Conservation (phyloP, 64 coral and sea anemone species). For the Montipora capricornis region DNA sequence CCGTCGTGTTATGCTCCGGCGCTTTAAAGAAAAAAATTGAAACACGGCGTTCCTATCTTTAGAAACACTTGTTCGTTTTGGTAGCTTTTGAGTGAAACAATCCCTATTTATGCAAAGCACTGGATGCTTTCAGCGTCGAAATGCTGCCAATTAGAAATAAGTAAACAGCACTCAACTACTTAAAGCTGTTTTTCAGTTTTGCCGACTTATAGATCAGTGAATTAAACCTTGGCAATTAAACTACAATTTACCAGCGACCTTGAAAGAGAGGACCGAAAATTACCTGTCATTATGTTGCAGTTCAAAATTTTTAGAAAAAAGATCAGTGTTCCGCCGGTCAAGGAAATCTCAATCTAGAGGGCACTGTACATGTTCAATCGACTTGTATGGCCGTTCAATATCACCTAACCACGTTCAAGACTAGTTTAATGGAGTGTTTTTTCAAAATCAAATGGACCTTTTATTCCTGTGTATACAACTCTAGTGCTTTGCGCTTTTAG, state of each 20-base stretch:
- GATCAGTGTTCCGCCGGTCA: background rate
- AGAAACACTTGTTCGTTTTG: background rate
- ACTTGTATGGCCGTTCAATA: background rate
- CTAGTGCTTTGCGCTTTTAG: conserved; percentile 52
- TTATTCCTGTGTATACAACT: conserved; percentile 58
- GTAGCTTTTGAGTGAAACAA: background rate
- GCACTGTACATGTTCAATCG: background rate
- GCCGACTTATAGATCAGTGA: conserved; percentile 35
- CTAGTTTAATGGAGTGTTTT: conserved; percentile 52
- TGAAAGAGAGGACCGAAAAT: conserved; percentile 32
- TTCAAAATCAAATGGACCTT: conserved; percentile 53
- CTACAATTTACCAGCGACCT: conserved; percentile 25
- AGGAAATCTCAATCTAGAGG: background rate
- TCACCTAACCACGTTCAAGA: conserved; percentile 1
- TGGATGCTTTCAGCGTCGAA: conserved; percentile 35
- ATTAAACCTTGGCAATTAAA: conserved; percentile 50
- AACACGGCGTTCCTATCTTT: background rate
- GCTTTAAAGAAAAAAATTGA: background rate
- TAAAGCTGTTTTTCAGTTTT: conserved; percentile 28
- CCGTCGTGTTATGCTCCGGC: too few relatives aligned
- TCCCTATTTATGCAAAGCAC: background rate
- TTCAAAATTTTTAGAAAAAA: background rate
- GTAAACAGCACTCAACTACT: conserved; percentile 51
- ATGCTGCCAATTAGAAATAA: conserved; percentile 50
- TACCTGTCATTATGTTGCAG: background rate